Evolutionary conservation across 2,888 invertebrate genomes (phyloP).

Genomic region (Ormia ochracea): DNA sequence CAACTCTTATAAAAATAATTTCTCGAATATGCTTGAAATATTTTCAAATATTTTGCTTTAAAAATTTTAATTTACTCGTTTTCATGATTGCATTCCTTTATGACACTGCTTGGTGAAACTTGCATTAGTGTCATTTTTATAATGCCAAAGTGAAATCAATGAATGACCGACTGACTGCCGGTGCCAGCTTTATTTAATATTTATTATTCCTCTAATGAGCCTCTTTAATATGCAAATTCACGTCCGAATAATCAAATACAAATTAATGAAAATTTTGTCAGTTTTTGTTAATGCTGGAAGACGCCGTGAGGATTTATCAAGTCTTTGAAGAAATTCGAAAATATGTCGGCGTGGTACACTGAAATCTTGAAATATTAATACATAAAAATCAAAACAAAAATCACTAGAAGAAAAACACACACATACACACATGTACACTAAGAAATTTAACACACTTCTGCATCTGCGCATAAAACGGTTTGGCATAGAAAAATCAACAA

Average conservation of each 20-base stretch:
- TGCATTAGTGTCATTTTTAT: constrained; percentile 18
- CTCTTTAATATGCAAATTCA: constrained; percentile 48
- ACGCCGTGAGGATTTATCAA: not conserved
- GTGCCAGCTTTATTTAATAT: constrained; percentile 19
- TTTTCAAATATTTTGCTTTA: not conserved
- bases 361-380: not conserved
- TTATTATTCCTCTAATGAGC: constrained; percentile 2
- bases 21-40: not conserved
- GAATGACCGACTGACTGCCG: not conserved
- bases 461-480: constrained; percentile 6
- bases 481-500: constrained; percentile 25
- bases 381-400: constrained; percentile 1
- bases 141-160: constrained; percentile 50
- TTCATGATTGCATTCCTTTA: constrained; percentile 3
- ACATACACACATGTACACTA: not conserved
- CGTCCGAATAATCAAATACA: constrained; percentile 36
- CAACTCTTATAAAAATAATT: no score
- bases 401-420: not conserved
- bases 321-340: not conserved
- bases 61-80: not conserved
- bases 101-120: not conserved
- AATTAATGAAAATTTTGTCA: not conserved
- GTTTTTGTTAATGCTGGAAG: constrained; percentile 20
- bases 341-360: not conserved
- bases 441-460: constrained; percentile 26